Percentiles rank a stretch among this genome's conserved stretches.
Conservation (phyloP, 2,797 vertebrate genomes). For the Myiotriccus ornatus region DNA sequence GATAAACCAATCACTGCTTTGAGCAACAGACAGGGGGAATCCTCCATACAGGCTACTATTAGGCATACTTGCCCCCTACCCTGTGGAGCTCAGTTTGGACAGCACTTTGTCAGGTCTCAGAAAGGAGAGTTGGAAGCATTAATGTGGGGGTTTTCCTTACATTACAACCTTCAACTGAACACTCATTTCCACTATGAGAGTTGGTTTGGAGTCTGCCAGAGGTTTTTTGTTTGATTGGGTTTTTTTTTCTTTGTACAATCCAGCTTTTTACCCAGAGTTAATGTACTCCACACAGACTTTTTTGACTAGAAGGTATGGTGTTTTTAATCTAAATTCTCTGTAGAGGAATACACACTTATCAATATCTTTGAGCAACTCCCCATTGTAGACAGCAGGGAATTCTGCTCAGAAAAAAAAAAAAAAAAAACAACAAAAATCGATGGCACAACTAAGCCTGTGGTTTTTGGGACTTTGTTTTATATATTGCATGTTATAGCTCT, state of each 20-base stretch:
- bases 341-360: neutral
- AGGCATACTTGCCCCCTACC: neutral
- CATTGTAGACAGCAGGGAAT: neutral
- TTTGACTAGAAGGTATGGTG: neutral
- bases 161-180: neutral
- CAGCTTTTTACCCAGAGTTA: neutral
- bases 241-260: neutral
- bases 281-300: neutral
- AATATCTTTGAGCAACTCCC: neutral
- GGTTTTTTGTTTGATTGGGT: neutral
- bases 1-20: neutral
- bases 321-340: neutral
- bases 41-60: neutral
- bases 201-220: neutral
- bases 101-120: neutral
- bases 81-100: neutral
- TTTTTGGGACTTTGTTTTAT: neutral
- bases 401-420: conserved; percentile 20
- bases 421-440: neutral
- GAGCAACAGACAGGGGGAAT: neutral
- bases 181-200: neutral
- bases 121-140: neutral
- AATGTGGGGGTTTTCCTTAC: neutral
- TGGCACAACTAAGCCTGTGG: neutral
- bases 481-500: neutral